Evolutionary conservation across 2,797 vertebrate genomes (phyloP).

Genomic region (Danio aesculapii): DNA sequence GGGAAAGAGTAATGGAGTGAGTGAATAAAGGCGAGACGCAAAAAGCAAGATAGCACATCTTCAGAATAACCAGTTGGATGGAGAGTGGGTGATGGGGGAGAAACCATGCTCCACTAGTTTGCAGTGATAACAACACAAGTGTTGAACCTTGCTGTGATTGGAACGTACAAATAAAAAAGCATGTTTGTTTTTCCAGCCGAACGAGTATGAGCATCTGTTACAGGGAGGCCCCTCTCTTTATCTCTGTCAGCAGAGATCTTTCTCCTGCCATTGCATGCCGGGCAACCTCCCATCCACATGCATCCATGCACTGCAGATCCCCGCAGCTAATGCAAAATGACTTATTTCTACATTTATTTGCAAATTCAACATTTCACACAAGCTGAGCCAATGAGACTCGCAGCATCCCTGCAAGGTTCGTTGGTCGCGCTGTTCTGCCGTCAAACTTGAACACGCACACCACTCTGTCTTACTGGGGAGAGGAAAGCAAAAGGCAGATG

Average conservation of each 20-base stretch:
- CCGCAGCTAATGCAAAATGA: slow-evolving; percentile 3
- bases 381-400: slow-evolving; percentile 21
- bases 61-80: background rate
- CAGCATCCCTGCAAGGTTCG: slow-evolving; percentile 18
- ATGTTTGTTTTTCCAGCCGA: slow-evolving; percentile 39
- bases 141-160: slow-evolving; percentile 21
- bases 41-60: background rate
- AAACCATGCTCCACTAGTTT: background rate
- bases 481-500: slow-evolving; percentile 17
- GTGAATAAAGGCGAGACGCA: background rate
- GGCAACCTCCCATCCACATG: slow-evolving; percentile 16
- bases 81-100: background rate
- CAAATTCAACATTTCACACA: background rate
- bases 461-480: background rate
- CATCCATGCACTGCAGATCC: background rate
- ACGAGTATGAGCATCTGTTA: slow-evolving; percentile 38
- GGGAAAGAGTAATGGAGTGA: slow-evolving; percentile 1
- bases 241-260: slow-evolving; percentile 29
- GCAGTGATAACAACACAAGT: slow-evolving; percentile 22
- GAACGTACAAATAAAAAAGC: slow-evolving; percentile 32
- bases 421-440: background rate
- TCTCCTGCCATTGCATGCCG: background rate
- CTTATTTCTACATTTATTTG: slow-evolving; percentile 39
- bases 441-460: slow-evolving; percentile 32
- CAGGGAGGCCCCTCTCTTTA: slow-evolving; percentile 17